Percentiles rank a stretch among this genome's conserved stretches.
Evolutionary conservation across 2,113 vertebrate species (phyloP).

Genomic region (Eudorcas thomsonii): DNA sequence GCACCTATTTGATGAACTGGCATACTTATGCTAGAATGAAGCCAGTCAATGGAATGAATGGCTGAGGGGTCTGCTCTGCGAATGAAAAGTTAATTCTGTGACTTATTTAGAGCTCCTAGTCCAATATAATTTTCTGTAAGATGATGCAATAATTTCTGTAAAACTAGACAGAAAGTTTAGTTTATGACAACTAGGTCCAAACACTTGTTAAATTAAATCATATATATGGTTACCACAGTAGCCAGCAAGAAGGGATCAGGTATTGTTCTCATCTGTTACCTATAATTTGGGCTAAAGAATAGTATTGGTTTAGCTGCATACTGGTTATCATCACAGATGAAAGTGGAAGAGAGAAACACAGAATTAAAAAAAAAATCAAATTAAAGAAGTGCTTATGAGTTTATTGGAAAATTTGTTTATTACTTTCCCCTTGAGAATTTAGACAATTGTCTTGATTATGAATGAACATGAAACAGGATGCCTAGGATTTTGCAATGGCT

Average conservation of each 20-base stretch:
- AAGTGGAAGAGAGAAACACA: neutral
- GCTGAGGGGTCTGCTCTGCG: neutral
- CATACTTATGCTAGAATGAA: neutral
- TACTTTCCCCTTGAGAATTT: neutral
- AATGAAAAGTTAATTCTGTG: neutral
- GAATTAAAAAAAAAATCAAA: neutral
- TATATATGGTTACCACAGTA: neutral
- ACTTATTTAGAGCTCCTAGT: neutral
- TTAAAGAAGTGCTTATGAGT: neutral
- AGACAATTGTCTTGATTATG: neutral
- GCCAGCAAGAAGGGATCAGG: neutral
- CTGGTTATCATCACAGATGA: neutral
- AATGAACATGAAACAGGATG: neutral
- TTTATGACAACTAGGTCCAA: neutral
- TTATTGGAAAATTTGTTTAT: neutral
- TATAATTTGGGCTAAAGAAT: neutral
- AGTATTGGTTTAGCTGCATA: neutral
- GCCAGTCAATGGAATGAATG: neutral
- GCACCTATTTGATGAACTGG: neutral
- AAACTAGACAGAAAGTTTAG: neutral
- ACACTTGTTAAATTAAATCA: neutral
- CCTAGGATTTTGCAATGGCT: neutral
- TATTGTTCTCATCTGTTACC: neutral
- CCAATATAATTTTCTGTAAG: neutral
- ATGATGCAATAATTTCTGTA: neutral